Conservation (phyloP, 2,113 vertebrate genomes). For the Leucopternis melanops region DNA sequence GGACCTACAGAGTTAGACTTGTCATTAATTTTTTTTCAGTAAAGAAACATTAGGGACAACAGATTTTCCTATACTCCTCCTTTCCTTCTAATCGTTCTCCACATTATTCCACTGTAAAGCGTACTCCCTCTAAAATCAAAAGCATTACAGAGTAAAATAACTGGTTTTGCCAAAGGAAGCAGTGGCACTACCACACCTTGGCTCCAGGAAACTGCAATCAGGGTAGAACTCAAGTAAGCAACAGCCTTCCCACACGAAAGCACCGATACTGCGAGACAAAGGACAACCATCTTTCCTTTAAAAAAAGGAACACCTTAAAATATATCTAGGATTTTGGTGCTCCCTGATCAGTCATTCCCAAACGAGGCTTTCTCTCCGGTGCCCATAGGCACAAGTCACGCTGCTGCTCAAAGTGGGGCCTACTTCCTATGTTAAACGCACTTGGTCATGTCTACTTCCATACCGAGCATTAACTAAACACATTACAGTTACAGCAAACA, state of each 20-base stretch:
- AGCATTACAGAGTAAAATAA: constrained; percentile 1
- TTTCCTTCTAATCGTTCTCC: not conserved
- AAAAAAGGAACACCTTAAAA: not conserved
- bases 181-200: constrained; percentile 26
- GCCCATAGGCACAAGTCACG: not conserved
- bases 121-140: constrained; percentile 4
- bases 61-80: not conserved
- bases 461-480: not conserved
- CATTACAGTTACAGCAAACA: not conserved
- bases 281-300: not conserved
- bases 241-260: not conserved
- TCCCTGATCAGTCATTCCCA: not conserved
- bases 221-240: not conserved
- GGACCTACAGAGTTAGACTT: not conserved
- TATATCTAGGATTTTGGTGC: not conserved
- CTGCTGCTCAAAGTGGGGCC: not conserved
- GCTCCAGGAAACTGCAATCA: constrained; percentile 17
- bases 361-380: not conserved
- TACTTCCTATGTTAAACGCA: not conserved
- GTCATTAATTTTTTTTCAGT: not conserved
- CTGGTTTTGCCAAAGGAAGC: constrained; percentile 48
- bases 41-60: not conserved
- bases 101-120: not conserved
- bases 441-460: not conserved
- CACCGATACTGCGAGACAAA: not conserved